A percentile compares a stretch with the other conserved stretches of the same genome.
Evolutionary conservation across 2,113 vertebrate species (phyloP).

Genomic region (Tringa solitaria): DNA sequence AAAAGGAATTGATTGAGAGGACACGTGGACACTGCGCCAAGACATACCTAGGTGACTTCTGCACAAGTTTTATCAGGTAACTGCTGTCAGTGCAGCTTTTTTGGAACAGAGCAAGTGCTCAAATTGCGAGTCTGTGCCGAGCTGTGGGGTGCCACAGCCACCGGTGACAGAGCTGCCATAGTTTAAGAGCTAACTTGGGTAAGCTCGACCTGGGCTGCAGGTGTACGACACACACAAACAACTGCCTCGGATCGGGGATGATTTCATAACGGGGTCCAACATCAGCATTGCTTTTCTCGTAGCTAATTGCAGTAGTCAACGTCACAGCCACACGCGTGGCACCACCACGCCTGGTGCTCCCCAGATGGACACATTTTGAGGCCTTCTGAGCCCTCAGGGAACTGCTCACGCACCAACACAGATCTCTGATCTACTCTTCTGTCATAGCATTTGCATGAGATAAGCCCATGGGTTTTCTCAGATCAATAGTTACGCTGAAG

Average conservation of each 20-base stretch:
- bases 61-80: background rate
- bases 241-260: rapidly evolving
- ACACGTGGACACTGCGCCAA: background rate
- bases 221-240: rapidly evolving
- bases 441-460: background rate
- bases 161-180: background rate
- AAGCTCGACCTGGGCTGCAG: background rate
- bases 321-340: rapidly evolving
- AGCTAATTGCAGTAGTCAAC: background rate
- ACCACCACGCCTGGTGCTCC: background rate
- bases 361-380: rapidly evolving
- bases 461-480: background rate
- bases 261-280: background rate
- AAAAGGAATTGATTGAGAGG: background rate
- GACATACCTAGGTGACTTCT: background rate
- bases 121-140: background rate
- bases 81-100: background rate
- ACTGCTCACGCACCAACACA: background rate
- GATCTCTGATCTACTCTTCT: background rate
- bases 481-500: background rate
- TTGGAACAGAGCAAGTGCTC: background rate
- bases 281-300: background rate
- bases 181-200: background rate
- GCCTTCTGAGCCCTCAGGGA: background rate
- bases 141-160: background rate